Percentiles rank a stretch among this genome's conserved stretches.
Evolutionary conservation across 2,888 invertebrate genomes (phyloP).

Genomic region (Poecilobothrus nobilitatus): DNA sequence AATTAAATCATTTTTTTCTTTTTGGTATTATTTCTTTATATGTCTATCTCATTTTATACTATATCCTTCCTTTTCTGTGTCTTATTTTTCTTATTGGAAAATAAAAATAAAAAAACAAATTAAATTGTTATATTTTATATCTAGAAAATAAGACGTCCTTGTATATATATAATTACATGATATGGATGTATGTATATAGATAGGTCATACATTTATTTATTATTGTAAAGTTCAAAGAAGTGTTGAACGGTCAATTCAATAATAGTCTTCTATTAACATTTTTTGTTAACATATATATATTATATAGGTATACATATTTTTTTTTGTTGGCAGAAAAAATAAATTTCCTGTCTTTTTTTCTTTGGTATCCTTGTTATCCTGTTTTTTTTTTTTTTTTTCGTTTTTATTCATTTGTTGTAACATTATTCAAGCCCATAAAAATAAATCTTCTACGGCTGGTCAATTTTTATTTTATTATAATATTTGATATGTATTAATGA

Average conservation of each 20-base stretch:
- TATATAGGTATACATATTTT: no score
- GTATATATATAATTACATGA: not conserved
- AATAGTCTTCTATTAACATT: not conserved
- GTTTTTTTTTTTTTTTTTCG: not conserved
- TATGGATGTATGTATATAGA: not conserved
- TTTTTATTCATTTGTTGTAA: not conserved
- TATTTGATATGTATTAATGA: not conserved
- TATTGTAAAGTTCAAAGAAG: not conserved
- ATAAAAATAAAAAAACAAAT: no score
- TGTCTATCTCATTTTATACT: no score
- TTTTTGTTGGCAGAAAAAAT: no score
- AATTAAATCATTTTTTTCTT: no score
- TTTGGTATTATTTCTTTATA: no score
- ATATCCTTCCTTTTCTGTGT: no score
- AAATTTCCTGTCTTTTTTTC: no score
- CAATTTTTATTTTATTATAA: not conserved
- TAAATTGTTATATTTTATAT: not conserved
- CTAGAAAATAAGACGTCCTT: not conserved
- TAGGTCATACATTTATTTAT: not conserved
- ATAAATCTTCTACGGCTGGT: not conserved
- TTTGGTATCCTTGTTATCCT: not conserved
- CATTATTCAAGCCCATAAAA: conserved; percentile 1
- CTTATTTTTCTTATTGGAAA: no score
- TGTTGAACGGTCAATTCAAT: conserved; percentile 1
- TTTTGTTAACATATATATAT: not conserved